phyloP scores from a whole-genome alignment of 2,113 vertebrate genomes.

The Malurus elegans region DNA sequence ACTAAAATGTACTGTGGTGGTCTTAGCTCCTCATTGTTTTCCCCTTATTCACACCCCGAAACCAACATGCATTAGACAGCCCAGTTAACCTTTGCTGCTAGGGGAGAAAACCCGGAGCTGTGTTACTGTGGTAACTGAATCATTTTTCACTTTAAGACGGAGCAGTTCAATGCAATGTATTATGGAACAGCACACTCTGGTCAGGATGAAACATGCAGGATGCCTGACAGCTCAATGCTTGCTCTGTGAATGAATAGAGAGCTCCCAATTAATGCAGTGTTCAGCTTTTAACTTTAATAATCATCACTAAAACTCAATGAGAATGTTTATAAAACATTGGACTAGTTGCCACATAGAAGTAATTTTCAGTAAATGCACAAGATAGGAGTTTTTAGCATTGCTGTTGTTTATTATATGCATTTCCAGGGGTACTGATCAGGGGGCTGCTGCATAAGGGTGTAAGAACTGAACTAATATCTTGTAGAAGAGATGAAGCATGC shows the following conservation, averaged over 20 bases:
- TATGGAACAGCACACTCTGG: conserved; percentile 42
- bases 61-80: conserved; percentile 38
- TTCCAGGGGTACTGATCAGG: background rate
- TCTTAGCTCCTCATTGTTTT: background rate
- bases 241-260: conserved; percentile 48
- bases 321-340: conserved; percentile 24
- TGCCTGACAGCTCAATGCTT: conserved; percentile 20
- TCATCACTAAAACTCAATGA: conserved; percentile 16
- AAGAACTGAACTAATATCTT: background rate
- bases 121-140: conserved; percentile 79
- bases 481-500: background rate
- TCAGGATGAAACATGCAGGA: conserved; percentile 49
- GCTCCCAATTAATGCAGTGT: conserved; percentile 55
- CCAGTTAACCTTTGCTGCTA: conserved; percentile 64
- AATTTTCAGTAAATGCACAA: background rate
- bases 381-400: background rate
- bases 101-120: conserved; percentile 43
- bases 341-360: background rate
- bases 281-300: conserved; percentile 64
- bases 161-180: conserved; percentile 55
- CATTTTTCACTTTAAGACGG: conserved; percentile 62
- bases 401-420: background rate
- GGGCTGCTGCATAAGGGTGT: background rate
- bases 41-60: conserved; percentile 32
- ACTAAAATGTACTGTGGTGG: conserved; percentile 22